phyloP scores from a whole-genome alignment of 1,140 invertebrate genomes.

The Elymnias hypermnestra region DNA sequence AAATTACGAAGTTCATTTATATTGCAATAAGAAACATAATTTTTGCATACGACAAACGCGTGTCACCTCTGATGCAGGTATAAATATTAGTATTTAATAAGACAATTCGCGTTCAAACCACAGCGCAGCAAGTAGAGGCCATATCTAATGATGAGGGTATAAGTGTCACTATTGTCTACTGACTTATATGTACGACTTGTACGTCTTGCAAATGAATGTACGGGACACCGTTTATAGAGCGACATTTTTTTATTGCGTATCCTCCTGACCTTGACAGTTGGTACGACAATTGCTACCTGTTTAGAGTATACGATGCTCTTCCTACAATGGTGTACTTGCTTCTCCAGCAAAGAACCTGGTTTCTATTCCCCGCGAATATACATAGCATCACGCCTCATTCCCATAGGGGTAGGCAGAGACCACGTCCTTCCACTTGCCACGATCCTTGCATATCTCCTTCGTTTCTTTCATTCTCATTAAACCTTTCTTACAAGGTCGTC shows the following conservation, averaged over 20 bases:
- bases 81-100: constrained; percentile 36
- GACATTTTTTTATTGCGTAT: not conserved
- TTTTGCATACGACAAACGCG: constrained; percentile 1
- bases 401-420: no score
- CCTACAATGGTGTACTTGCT: no score
- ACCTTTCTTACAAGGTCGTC: no score
- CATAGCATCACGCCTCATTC: no score
- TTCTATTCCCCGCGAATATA: no score
- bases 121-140: constrained; percentile 40
- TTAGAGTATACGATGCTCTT: no score
- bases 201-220: not conserved
- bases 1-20: no score
- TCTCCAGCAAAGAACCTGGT: no score
- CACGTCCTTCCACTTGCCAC: no score
- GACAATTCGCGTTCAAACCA: constrained; percentile 53
- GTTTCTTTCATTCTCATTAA: no score
- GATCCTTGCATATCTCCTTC: no score
- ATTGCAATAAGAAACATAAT: no score
- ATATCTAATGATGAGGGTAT: constrained; percentile 53
- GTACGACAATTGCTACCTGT: not conserved
- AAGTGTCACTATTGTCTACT: constrained; percentile 48
- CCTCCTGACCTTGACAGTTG: not conserved
- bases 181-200: constrained; percentile 27
- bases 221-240: not conserved
- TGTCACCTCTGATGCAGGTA: constrained; percentile 1